Percentiles rank a stretch among this genome's conserved stretches.
Conservation (phyloP, 1,140 invertebrate species). For the Drosophila kurseongensis region DNA sequence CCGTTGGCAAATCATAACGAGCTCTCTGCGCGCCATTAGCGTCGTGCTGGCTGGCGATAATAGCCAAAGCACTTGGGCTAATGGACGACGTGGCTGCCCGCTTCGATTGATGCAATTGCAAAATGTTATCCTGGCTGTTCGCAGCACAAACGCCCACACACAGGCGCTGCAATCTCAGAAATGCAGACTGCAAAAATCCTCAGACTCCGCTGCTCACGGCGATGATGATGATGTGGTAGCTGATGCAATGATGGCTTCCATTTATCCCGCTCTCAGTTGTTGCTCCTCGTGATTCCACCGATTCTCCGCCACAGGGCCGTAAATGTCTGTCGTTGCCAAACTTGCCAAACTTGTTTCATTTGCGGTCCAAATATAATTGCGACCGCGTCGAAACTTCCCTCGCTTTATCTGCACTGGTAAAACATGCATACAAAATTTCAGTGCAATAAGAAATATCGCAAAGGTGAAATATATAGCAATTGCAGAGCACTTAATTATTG, state of each 20-base stretch:
- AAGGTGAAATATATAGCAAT: too few species aligned
- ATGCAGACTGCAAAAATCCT: slow-evolving; percentile 56
- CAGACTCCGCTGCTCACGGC: slow-evolving; percentile 36
- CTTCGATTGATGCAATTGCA: slow-evolving; percentile 60
- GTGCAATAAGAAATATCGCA: background rate
- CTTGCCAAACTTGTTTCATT: slow-evolving; percentile 83
- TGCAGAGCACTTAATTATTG: background rate
- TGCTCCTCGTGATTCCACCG: slow-evolving; percentile 12
- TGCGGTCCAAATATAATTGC: slow-evolving; percentile 79
- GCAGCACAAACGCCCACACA: slow-evolving; percentile 5
- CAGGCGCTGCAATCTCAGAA: slow-evolving; percentile 70
- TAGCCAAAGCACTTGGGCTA: slow-evolving; percentile 74
- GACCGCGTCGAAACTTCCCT: slow-evolving; percentile 37
- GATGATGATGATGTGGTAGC: slow-evolving; percentile 69
- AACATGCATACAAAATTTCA: background rate
- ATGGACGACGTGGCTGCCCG: slow-evolving; percentile 61
- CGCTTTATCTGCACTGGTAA: slow-evolving; percentile 29
- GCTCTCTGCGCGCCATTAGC: slow-evolving; percentile 76
- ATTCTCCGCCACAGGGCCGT: slow-evolving; percentile 45
- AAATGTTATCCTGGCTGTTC: slow-evolving; percentile 45
- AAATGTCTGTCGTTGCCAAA: slow-evolving; percentile 75
- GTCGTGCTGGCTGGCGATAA: slow-evolving; percentile 70
- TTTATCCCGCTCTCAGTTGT: background rate
- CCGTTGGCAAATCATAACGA: slow-evolving; percentile 76
- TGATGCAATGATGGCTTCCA: slow-evolving; percentile 42